A percentile compares a stretch with the other conserved stretches of the same genome.
phyloP scores from a whole-genome alignment of 1,140 invertebrate species.

The Tribolium madens region DNA sequence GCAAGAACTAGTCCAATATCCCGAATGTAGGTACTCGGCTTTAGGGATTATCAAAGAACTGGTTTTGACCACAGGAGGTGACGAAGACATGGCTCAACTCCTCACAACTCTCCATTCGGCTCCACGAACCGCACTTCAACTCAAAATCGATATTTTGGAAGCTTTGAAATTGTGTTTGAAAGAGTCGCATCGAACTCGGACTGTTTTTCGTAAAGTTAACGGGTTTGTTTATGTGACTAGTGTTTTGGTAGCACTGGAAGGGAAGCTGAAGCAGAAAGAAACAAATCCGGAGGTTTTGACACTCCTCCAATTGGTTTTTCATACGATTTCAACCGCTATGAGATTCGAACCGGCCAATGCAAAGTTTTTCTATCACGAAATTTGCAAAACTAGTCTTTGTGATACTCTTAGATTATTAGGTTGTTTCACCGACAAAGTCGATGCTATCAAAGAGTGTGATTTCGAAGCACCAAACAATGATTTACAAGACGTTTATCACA shows the following conservation, averaged over 20 bases:
- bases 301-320: slow-evolving; percentile 91
- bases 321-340: slow-evolving; percentile 97
- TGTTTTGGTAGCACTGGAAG: slow-evolving; percentile 93
- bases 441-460: slow-evolving; percentile 65
- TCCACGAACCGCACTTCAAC: slow-evolving; percentile 78
- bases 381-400: slow-evolving; percentile 92
- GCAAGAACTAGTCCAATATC: slow-evolving; percentile 89
- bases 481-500: slow-evolving; percentile 72
- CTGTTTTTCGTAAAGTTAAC: slow-evolving; percentile 95
- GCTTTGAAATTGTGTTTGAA: slow-evolving; percentile 88
- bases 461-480: slow-evolving; percentile 66
- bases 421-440: slow-evolving; percentile 80
- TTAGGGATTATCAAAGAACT: slow-evolving; percentile 86
- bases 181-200: slow-evolving; percentile 95
- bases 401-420: slow-evolving; percentile 92
- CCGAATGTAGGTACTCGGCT: slow-evolving; percentile 84
- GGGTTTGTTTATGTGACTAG: slow-evolving; percentile 98
- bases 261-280: slow-evolving; percentile 73
- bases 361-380: slow-evolving; percentile 97
- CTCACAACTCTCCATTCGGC: slow-evolving; percentile 92
- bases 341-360: slow-evolving; percentile 99
- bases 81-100: slow-evolving; percentile 94
- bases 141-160: slow-evolving; percentile 93
- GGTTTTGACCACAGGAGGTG: slow-evolving; percentile 90
- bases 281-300: slow-evolving; percentile 69